A percentile compares a stretch with the other conserved stretches of the same genome.
Conservation (phyloP, 35 echinoderm and acorn worm species). For the Anneissia japonica region DNA sequence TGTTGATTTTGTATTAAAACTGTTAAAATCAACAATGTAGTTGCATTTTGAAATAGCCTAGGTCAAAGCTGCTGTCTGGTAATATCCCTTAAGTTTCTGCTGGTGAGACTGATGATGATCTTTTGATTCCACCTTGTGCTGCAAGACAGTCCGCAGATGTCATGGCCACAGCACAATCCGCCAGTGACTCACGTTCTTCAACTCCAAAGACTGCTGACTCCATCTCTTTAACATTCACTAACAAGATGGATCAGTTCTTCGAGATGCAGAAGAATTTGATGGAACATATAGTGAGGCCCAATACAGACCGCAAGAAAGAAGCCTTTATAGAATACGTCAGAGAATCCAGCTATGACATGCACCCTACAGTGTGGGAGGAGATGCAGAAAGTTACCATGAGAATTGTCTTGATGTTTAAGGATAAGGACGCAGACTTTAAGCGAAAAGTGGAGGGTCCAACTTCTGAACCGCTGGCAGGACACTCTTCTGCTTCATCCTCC, state of each 20-base stretch:
- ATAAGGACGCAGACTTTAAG: slow-evolving; percentile 7
- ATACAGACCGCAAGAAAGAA: slow-evolving; percentile 10
- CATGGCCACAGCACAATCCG: too few species aligned
- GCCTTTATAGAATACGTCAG: background rate
- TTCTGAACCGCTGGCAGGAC: slow-evolving; percentile 6
- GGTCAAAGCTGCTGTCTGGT: background rate
- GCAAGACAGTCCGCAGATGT: too few species aligned
- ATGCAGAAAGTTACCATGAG: background rate
- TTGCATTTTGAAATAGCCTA: background rate
- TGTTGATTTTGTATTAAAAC: slow-evolving; percentile 12
- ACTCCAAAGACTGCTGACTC: too few species aligned
- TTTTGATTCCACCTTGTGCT: too few species aligned
- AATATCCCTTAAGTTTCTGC: too few species aligned
- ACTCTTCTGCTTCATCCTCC: slow-evolving; percentile 26
- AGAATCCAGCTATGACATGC: background rate
- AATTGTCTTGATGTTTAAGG: background rate
- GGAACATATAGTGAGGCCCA: slow-evolving; percentile 1
- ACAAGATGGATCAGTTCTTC: too few species aligned
- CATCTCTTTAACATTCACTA: too few species aligned
- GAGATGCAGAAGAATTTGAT: background rate
- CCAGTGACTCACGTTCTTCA: too few species aligned
- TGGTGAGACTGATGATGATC: too few species aligned
- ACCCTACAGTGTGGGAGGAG: slow-evolving; percentile 10
- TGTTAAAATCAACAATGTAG: background rate
- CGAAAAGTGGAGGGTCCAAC: slow-evolving; percentile 3